These are phyloP conservation scores for Isotomurus palustris DNA, from an alignment of 2,888 invertebrate species.

Conservation along the genomic window DNA sequence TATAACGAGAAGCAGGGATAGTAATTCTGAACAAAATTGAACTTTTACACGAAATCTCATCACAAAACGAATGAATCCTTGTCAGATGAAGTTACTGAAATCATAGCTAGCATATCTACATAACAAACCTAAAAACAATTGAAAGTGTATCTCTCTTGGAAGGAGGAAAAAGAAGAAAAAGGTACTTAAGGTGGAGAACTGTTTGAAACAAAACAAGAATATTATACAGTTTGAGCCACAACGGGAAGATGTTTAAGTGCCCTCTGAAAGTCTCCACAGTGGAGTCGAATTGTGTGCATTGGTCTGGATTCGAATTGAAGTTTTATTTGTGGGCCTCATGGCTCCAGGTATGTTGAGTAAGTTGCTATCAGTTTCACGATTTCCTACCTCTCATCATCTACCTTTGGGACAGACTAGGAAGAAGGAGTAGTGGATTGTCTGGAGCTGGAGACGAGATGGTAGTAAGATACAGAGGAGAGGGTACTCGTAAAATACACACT, in stretches of 20 bases:
- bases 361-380: conserved; percentile 10
- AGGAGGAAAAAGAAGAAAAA: too few species aligned
- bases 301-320: conserved; percentile 5
- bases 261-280: too few species aligned
- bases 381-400: neutral
- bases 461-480: conserved; percentile 7
- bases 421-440: too few species aligned
- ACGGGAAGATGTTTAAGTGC: too few species aligned
- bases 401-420: conserved; percentile 4
- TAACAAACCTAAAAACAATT: neutral
- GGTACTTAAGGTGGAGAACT: too few species aligned
- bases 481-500: neutral
- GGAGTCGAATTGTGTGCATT: too few species aligned
- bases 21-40: conserved; percentile 1
- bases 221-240: too few species aligned
- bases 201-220: too few species aligned
- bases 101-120: neutral
- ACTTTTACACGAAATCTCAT: conserved; percentile 4
- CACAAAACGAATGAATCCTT: too few species aligned
- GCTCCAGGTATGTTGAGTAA: conserved; percentile 13
- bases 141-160: too few species aligned
- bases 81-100: neutral
- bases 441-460: conserved; percentile 12
- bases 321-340: conserved; percentile 24
- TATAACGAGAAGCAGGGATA: conserved; percentile 10